These are phyloP conservation scores for Melanostoma scalare DNA, from an alignment of 2,888 invertebrate genomes.

Conservation along the genomic window DNA sequence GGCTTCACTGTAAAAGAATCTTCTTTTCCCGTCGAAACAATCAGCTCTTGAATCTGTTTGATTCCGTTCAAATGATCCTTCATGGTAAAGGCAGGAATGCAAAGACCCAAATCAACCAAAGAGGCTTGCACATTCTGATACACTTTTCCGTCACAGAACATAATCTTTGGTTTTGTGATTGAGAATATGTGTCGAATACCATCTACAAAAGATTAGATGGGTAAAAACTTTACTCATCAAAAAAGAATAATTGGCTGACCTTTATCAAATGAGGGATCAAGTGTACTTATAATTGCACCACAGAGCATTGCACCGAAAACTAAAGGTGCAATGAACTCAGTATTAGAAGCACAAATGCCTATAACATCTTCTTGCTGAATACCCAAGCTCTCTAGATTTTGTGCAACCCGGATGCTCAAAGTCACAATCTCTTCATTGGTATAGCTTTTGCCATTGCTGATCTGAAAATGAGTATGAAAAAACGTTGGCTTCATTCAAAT, in stretches of 20 bases:
- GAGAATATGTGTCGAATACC: conserved; percentile 79
- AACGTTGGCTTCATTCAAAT: not conserved
- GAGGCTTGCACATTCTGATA: conserved; percentile 74
- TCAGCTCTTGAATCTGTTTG: conserved; percentile 59
- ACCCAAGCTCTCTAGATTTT: conserved; percentile 76
- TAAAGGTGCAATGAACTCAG: conserved; percentile 78
- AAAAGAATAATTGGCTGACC: not conserved
- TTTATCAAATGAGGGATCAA: conserved; percentile 51
- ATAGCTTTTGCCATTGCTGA: conserved; percentile 77
- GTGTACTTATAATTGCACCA: conserved; percentile 28
- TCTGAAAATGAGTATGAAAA: conserved; percentile 71
- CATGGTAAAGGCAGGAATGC: conserved; percentile 71
- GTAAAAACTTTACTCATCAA: not conserved
- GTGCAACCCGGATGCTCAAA: conserved; percentile 79
- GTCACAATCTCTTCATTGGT: conserved; percentile 78
- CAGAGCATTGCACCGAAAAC: conserved; percentile 75
- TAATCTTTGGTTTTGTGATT: conserved; percentile 78
- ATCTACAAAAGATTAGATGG: conserved; percentile 41
- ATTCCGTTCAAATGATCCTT: conserved; percentile 72
- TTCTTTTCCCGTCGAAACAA: conserved; percentile 63
- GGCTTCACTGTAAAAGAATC: conserved; percentile 28
- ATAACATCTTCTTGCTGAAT: conserved; percentile 79
- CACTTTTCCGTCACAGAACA: conserved; percentile 79
- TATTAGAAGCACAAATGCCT: conserved; percentile 78
- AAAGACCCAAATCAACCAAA: conserved; percentile 58